Base-by-base conservation (phyloP, 2,797 vertebrate species). In the Macropodus opercularis region DNA sequence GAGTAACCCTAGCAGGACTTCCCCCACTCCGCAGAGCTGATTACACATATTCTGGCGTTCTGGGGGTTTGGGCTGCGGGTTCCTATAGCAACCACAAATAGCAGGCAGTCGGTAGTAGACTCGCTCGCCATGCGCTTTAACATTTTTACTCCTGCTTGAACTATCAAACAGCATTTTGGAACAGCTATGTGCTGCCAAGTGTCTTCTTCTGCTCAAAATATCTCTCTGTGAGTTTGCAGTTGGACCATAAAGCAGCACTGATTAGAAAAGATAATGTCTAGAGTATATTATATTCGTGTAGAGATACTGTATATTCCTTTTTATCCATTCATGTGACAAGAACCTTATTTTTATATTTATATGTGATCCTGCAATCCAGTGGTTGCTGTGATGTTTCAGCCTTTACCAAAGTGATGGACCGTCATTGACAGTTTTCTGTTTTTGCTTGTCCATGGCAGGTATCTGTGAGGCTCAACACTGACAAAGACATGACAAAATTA, bases 81-180 rank as follows among this genome's bases (percentile, higher is more conserved):
- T 89, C 29, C 81, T 52, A 88, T 85, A 57, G 84, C 67, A 87
- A 89, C 86, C 63, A 19, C 60, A 29, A 60, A 73, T 77, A 81
- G 61, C 69, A 79, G 78, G 73, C 78, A 63, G 75, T 31, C 31
- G 26, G 56, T 35, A 77, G 59, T 19, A 58, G 67, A 43, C 51
- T 53, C 7, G 23, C 40, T 72, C 50, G 57, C 50, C 68, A 70
- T 77, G 44, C 6, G 69, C 67, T 41, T 75, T 55, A 38, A 65
- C 49, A 68, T 57, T 72, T 79, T 53, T 44, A 56, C 54, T 50
- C 69, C 61, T 65, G 54, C 55, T 80, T 42, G 39, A 71, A 70
- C 67, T 59, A 72, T 83, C 82, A 87, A 89, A 87, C 73, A 50
- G 84, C 72, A 84, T 88, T 73, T 72, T 55, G 59, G 62, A 87